These are phyloP conservation scores for Aurelia sp. DNA, from an alignment of 30 jellyfish, hydroid and myxozoan genomes.

Conservation along the genomic window DNA sequence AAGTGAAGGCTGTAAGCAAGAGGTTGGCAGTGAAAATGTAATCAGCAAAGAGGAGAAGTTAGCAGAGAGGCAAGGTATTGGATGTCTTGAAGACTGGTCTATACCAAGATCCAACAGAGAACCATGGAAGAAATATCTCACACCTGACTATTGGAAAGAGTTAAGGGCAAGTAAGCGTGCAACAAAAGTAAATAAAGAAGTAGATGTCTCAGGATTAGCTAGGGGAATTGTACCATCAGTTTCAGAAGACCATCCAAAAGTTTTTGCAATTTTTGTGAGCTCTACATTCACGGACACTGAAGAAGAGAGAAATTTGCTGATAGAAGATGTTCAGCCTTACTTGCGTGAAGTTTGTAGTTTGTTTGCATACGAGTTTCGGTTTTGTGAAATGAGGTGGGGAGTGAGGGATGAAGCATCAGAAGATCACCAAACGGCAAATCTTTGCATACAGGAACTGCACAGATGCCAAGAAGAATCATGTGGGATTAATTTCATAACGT, in stretches of 20 bases:
- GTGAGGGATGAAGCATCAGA: conserved; percentile 59
- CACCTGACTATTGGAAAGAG: conserved; percentile 22
- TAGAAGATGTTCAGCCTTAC: conserved; percentile 63
- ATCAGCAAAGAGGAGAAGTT: background rate
- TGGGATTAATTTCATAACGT: conserved; percentile 31
- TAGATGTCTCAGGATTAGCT: background rate
- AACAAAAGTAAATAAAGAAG: background rate
- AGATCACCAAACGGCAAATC: conserved; percentile 47
- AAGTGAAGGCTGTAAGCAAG: background rate
- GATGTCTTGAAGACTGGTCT: conserved; percentile 3
- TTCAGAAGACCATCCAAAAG: conserved; percentile 6
- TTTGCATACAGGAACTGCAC: conserved; percentile 36
- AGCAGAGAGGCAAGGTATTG: background rate
- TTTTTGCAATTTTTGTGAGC: conserved; percentile 39
- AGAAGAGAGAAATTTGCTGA: conserved; percentile 36
- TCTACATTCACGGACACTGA: conserved; percentile 56
- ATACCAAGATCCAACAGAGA: conserved; percentile 33
- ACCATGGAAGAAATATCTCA: conserved; percentile 32
- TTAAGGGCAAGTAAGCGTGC: background rate
- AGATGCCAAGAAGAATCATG: conserved; percentile 55
- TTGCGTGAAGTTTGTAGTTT: conserved; percentile 46
- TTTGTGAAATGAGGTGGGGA: conserved; percentile 68
- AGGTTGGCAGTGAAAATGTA: no score
- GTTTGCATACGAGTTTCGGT: conserved; percentile 55
- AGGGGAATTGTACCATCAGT: conserved; percentile 2